A percentile compares a stretch with the other conserved stretches of the same genome.
These are phyloP conservation scores for Dynastes maya DNA, from an alignment of 2,888 invertebrate species.

Conservation along the genomic window DNA sequence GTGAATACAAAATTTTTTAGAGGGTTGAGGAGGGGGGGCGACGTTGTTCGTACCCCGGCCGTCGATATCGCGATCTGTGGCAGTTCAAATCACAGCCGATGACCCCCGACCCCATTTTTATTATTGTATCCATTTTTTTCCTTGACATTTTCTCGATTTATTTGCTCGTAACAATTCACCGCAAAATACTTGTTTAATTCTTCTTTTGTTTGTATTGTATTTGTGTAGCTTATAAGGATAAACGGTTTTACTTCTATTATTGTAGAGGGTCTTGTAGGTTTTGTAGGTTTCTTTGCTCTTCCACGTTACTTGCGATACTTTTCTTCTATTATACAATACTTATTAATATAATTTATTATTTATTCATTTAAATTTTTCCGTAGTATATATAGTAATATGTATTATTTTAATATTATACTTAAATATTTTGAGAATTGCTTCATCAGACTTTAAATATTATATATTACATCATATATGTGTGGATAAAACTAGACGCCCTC, in stretches of 20 bases:
- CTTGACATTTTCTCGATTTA: background rate
- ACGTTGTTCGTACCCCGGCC: conserved; percentile 54
- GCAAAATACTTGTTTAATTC: conserved; percentile 55
- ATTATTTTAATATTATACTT: conserved; percentile 59
- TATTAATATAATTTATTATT: conserved; percentile 58
- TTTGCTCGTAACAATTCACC: conserved; percentile 52
- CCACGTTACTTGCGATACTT: conserved; percentile 63
- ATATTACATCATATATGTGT: conserved; percentile 61
- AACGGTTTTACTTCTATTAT: background rate
- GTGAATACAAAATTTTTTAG: background rate
- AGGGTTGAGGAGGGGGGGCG: background rate
- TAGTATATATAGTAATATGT: conserved; percentile 39
- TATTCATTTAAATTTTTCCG: conserved; percentile 58
- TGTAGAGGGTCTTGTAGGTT: no score
- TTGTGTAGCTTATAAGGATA: background rate
- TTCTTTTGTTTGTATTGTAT: conserved; percentile 49
- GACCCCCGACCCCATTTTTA: conserved; percentile 65
- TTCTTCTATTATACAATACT: conserved; percentile 55
- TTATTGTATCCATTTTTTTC: background rate
- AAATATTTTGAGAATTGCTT: conserved; percentile 72
- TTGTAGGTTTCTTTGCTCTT: conserved; percentile 59
- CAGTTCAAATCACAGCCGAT: conserved; percentile 71
- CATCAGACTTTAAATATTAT: conserved; percentile 70
- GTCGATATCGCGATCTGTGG: conserved; percentile 64
- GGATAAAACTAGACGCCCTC: conserved; percentile 1